phyloP scores from a whole-genome alignment of 2,113 vertebrate genomes.

The Aythya baeri region DNA sequence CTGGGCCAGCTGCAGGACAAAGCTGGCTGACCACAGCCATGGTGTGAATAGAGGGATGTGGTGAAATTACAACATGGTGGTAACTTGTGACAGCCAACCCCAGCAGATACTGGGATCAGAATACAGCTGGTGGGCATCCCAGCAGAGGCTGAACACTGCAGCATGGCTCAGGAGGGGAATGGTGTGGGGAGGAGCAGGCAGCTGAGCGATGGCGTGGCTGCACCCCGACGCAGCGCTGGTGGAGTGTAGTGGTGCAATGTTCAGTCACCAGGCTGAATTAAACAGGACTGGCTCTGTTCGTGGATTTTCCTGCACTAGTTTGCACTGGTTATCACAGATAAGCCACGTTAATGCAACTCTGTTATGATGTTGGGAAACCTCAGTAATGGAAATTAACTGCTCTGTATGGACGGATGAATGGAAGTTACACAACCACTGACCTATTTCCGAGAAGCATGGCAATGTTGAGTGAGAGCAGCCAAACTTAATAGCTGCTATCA shows the following conservation, averaged over 20 bases:
- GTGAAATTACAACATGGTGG: not conserved
- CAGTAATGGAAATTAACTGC: slow-evolving; percentile 46
- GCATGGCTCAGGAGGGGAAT: not conserved
- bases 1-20: not conserved
- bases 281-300: slow-evolving; percentile 14
- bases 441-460: not conserved
- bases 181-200: not conserved
- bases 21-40: not conserved
- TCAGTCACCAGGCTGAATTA: slow-evolving; percentile 20
- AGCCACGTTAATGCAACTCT: slow-evolving; percentile 34
- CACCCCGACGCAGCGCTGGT: not conserved
- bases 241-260: not conserved
- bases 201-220: not conserved
- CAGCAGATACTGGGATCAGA: not conserved
- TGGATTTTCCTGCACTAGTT: slow-evolving; percentile 21
- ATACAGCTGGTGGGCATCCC: not conserved
- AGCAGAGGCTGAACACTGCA: fast-evolving
- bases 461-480: not conserved
- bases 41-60: not conserved
- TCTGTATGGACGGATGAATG: slow-evolving; percentile 24
- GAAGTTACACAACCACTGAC: slow-evolving; percentile 4
- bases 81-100: not conserved
- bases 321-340: slow-evolving; percentile 60
- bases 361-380: slow-evolving; percentile 41
- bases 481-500: slow-evolving; percentile 39